Percentiles rank a stretch among this genome's conserved stretches.
These are phyloP conservation scores for Eulemur rufifrons DNA, from an alignment of 2,113 vertebrate species.

Conservation along the genomic window DNA sequence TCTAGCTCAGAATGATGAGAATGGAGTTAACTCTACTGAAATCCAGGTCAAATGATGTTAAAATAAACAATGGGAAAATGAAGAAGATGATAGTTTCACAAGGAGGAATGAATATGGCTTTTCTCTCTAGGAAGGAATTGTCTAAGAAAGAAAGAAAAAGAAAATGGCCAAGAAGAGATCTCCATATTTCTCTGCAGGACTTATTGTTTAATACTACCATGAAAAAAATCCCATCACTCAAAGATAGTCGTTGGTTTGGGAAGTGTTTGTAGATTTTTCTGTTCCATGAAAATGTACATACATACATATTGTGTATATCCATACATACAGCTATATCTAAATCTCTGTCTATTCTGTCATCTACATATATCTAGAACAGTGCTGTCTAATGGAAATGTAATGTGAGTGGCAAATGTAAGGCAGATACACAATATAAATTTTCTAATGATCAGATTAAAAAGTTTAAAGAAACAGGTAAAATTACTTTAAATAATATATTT, in stretches of 20 bases:
- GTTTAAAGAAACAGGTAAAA: not conserved
- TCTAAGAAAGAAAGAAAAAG: not conserved
- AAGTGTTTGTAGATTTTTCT: not conserved
- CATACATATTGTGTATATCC: not conserved
- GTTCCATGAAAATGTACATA: not conserved
- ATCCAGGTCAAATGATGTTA: not conserved
- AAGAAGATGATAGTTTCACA: not conserved
- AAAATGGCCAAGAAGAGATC: not conserved
- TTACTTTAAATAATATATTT: not conserved
- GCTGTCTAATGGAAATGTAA: not conserved
- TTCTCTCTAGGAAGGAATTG: not conserved
- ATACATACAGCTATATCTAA: not conserved
- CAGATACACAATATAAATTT: not conserved
- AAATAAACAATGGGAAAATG: not conserved
- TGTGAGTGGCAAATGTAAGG: not conserved
- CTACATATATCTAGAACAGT: not conserved
- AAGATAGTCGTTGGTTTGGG: not conserved
- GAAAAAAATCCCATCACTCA: not conserved
- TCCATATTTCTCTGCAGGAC: not conserved
- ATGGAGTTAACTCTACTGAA: not conserved
- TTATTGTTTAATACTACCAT: not conserved
- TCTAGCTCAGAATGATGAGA: not conserved
- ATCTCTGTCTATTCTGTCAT: not conserved
- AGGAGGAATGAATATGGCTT: not conserved
- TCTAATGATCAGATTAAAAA: not conserved